Evolutionary conservation across 2,888 invertebrate genomes (phyloP).

Genomic region (Sinodicranocentrus sp.): DNA sequence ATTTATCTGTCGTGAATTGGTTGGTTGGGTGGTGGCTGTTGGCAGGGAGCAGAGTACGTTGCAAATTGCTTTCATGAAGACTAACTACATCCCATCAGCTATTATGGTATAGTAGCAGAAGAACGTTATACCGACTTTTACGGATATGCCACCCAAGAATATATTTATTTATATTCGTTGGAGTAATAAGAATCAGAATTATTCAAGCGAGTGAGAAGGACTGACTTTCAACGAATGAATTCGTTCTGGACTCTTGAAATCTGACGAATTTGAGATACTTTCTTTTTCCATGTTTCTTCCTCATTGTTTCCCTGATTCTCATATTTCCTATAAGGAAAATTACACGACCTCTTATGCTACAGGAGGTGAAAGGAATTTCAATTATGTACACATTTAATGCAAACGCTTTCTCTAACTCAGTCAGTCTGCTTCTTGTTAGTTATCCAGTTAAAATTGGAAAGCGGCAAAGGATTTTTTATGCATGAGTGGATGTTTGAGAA

Average conservation of each 20-base stretch:
- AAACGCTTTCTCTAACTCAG: slow-evolving; percentile 58
- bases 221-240: slow-evolving; percentile 23
- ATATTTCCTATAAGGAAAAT: slow-evolving; percentile 18
- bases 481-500: no score
- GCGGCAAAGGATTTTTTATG: background rate
- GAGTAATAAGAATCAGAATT: slow-evolving; percentile 16
- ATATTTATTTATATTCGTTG: no score
- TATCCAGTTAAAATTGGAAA: background rate
- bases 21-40: slow-evolving; percentile 30
- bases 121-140: background rate
- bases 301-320: background rate
- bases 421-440: slow-evolving; percentile 11
- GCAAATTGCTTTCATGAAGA: slow-evolving; percentile 50
- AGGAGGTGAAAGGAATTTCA: slow-evolving; percentile 42
- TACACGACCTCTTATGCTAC: slow-evolving; percentile 1
- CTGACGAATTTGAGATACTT: slow-evolving; percentile 11
- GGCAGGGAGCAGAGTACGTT: slow-evolving; percentile 28
- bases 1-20: slow-evolving; percentile 48
- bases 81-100: slow-evolving; percentile 22
- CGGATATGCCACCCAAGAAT: no score
- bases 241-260: background rate
- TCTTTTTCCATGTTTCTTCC: slow-evolving; percentile 19
- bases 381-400: slow-evolving; percentile 56
- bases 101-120: no score
- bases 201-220: slow-evolving; percentile 1